Conservation (phyloP, 2,113 vertebrate species). For the Bostrychus sinensis region DNA sequence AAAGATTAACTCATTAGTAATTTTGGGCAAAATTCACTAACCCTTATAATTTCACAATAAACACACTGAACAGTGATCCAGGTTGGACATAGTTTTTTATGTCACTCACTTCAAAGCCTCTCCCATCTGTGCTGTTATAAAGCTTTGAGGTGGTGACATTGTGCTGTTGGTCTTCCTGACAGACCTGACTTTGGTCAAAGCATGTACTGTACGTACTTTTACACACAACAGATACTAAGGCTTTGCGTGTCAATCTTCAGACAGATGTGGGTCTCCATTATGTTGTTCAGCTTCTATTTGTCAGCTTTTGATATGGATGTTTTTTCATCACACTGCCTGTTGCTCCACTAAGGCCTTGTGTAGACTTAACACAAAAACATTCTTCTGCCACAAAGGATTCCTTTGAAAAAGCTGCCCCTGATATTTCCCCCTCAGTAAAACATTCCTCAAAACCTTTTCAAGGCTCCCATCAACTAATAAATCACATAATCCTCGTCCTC, state of each 20-base stretch:
- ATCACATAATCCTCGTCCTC: conserved; percentile 70
- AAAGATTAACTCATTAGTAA: background rate
- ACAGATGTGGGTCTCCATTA: conserved; percentile 43
- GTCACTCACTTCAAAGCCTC: conserved; percentile 60
- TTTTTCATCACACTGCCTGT: conserved; percentile 37
- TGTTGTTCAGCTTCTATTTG: background rate
- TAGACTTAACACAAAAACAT: conserved; percentile 51
- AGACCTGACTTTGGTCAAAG: conserved; percentile 2
- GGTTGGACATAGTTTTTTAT: conserved; percentile 62
- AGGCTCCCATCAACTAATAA: conserved; percentile 67
- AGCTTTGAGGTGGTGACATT: conserved; percentile 23
- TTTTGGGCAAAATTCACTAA: background rate
- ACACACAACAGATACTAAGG: conserved; percentile 14
- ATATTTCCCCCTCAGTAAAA: conserved; percentile 65
- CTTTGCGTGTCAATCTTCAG: conserved; percentile 22
- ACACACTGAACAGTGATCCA: conserved; percentile 59
- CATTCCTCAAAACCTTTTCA: conserved; percentile 62
- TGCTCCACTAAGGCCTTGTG: conserved; percentile 36
- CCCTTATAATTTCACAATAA: too few species aligned
- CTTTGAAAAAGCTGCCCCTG: conserved; percentile 63
- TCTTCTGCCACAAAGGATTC: conserved; percentile 64
- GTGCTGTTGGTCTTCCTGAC: conserved; percentile 14
- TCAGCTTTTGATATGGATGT: conserved; percentile 39
- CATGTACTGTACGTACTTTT: background rate
- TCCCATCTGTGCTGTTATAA: conserved; percentile 16